Conservation (phyloP, 2,797 vertebrate species). For the Salmo trutta region DNA sequence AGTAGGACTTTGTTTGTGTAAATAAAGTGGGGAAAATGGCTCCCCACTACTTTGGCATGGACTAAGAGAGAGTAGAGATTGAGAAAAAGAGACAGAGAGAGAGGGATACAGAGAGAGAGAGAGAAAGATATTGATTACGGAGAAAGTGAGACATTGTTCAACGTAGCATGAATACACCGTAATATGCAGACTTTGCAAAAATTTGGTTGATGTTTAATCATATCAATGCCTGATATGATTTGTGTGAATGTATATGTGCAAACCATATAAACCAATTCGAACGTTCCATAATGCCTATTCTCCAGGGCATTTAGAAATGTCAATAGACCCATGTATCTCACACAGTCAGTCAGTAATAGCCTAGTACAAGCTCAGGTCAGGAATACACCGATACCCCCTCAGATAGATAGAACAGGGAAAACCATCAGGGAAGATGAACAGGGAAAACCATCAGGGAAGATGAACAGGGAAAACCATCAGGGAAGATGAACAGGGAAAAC, state of each 20-base stretch:
- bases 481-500: too few relatives aligned
- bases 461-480: too few relatives aligned
- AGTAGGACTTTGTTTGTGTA: constrained; percentile 99
- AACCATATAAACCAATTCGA: constrained; percentile 50
- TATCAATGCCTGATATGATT: constrained; percentile 18
- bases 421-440: neutral
- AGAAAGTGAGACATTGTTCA: neutral
- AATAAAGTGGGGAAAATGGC: constrained; percentile 96
- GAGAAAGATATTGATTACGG: neutral
- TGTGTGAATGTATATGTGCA: constrained; percentile 14
- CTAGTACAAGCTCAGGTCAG: neutral
- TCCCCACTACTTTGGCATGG: constrained; percentile 68
- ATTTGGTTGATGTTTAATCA: neutral
- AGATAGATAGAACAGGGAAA: neutral
- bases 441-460: too few relatives aligned
- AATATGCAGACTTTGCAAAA: neutral
- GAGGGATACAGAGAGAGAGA: neutral
- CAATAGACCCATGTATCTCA: constrained; percentile 35
- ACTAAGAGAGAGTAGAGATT: constrained; percentile 10
- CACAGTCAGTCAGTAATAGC: constrained; percentile 9
- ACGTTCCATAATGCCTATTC: constrained; percentile 29
- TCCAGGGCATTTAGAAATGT: constrained; percentile 35
- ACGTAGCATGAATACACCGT: neutral
- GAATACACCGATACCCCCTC: constrained; percentile 15
- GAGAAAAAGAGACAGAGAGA: constrained; percentile 12